Conservation (phyloP, 2,888 invertebrate species). For the Gasteruption jaculator region DNA sequence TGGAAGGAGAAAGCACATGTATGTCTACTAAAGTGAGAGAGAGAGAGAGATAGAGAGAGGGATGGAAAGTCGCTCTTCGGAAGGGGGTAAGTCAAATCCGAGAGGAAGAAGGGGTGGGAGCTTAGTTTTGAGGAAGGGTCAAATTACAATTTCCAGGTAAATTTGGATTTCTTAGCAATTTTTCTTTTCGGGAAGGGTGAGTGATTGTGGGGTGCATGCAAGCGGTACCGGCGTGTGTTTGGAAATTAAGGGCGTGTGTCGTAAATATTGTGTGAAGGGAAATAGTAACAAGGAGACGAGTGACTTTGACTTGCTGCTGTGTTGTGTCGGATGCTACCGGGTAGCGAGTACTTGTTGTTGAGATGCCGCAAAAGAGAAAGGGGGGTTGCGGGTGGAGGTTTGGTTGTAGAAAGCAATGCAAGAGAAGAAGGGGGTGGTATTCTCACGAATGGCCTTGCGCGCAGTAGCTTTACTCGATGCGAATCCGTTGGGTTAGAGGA, state of each 20-base stretch:
- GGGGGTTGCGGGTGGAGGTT: conserved; percentile 19
- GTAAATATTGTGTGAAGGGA: no score
- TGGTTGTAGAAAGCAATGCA: conserved; percentile 20
- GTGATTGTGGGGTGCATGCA: no score
- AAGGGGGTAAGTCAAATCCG: not conserved
- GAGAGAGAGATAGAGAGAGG: not conserved
- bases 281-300: no score
- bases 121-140: not conserved
- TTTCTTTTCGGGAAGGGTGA: no score
- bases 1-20: conserved; percentile 6
- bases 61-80: not conserved
- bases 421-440: conserved; percentile 33
- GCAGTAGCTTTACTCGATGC: no score
- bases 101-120: conserved; percentile 12
- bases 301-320: conserved; percentile 45
- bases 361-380: conserved; percentile 35
- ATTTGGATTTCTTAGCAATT: no score
- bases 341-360: conserved; percentile 49
- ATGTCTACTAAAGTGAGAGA: conserved; percentile 11
- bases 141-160: no score
- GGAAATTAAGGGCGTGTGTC: no score
- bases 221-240: no score
- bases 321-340: conserved; percentile 48
- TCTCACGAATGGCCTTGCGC: conserved; percentile 41
- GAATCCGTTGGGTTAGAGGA: no score